These are phyloP conservation scores for Apocrypta bakeri DNA, from an alignment of 1,140 invertebrate genomes.

Conservation along the genomic window DNA sequence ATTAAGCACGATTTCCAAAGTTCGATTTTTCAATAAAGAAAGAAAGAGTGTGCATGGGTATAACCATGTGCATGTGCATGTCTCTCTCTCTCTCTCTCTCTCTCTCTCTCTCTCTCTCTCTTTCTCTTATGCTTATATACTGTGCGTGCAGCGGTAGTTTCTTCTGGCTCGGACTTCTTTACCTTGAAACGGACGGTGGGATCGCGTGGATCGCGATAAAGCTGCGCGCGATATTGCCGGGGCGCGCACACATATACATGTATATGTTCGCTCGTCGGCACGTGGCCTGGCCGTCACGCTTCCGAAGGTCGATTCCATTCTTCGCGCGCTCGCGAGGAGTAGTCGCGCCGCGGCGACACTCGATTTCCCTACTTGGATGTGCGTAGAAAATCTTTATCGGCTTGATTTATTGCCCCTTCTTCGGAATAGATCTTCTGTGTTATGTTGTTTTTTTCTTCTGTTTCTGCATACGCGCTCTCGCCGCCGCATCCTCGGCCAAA, in stretches of 20 bases:
- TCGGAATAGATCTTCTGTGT: background rate
- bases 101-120: too few species aligned
- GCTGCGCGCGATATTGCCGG: conserved; percentile 38
- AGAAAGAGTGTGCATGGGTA: too few species aligned
- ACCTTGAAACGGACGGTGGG: conserved; percentile 46
- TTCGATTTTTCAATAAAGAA: too few species aligned
- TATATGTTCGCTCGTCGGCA: conserved; percentile 39
- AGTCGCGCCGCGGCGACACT: conserved; percentile 17
- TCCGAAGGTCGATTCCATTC: conserved; percentile 49
- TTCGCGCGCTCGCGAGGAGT: conserved; percentile 29
- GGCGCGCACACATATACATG: conserved; percentile 31
- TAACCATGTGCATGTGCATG: too few species aligned
- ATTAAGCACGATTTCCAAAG: background rate
- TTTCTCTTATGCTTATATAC: background rate
- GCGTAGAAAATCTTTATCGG: conserved; percentile 48
- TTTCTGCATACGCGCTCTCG: background rate
- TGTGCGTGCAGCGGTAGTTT: conserved; percentile 20
- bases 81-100: too few species aligned
- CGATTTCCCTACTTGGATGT: conserved; percentile 47
- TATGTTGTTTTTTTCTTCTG: conserved; percentile 18
- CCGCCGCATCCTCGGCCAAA: background rate
- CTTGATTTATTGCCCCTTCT: conserved; percentile 37
- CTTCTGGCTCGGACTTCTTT: conserved; percentile 33
- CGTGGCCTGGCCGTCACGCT: conserved; percentile 50
- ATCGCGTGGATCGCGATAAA: conserved; percentile 51